These are phyloP conservation scores for Cynopterus brachyotis DNA, from an alignment of 2,113 vertebrate genomes.

Conservation along the genomic window DNA sequence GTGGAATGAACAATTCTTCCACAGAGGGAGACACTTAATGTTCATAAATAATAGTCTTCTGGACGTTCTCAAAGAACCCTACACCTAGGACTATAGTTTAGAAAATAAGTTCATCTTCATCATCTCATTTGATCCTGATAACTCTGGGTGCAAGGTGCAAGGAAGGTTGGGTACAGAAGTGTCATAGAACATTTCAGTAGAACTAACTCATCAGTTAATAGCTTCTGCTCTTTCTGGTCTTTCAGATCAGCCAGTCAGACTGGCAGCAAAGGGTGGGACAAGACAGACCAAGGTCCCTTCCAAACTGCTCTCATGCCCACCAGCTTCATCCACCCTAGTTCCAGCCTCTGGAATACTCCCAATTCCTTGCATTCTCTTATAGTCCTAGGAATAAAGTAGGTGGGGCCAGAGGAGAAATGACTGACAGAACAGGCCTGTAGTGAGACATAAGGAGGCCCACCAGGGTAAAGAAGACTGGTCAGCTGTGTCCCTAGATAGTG, in stretches of 20 bases:
- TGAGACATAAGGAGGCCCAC: not conserved
- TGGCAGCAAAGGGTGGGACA: not conserved
- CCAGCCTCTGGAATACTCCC: not conserved
- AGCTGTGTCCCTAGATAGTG: not conserved
- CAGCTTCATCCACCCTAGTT: not conserved
- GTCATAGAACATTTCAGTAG: not conserved
- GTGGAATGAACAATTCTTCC: not conserved
- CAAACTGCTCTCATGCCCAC: not conserved
- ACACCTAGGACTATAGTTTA: not conserved
- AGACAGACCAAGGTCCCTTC: not conserved
- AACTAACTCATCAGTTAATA: not conserved
- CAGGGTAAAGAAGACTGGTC: not conserved
- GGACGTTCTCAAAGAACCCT: not conserved
- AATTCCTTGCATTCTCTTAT: not conserved
- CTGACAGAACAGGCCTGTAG: not conserved
- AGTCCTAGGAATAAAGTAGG: not conserved
- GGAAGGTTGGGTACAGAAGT: rapidly evolving
- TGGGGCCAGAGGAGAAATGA: not conserved
- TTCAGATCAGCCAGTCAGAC: not conserved
- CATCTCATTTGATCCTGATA: not conserved
- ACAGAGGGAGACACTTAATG: not conserved
- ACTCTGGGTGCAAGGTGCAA: no score
- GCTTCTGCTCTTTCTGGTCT: not conserved
- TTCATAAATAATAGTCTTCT: not conserved
- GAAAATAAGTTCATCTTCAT: not conserved